phyloP scores from a whole-genome alignment of 2,113 vertebrate species.

The Nothoprocta perdicaria region DNA sequence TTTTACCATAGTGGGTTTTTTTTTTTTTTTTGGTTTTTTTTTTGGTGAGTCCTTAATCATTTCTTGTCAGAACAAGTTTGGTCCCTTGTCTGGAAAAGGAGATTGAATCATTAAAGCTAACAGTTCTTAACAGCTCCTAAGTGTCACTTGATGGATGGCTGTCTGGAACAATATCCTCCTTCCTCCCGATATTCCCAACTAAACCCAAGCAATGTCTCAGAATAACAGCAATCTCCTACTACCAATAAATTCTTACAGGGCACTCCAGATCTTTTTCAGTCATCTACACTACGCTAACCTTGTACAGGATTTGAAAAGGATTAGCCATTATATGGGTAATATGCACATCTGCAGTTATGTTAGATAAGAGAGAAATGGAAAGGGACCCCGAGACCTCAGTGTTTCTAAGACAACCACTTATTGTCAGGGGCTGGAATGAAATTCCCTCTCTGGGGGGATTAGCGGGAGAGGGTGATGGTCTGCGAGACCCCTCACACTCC shows the following conservation, averaged over 20 bases:
- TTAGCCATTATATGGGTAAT: neutral
- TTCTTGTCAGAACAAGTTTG: neutral
- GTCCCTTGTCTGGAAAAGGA: neutral
- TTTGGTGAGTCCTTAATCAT: neutral
- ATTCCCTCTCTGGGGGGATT: neutral
- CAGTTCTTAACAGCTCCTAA: neutral
- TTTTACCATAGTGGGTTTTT: neutral
- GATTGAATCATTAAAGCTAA: neutral
- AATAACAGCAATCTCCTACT: neutral
- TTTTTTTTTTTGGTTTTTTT: neutral
- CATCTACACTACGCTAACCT: neutral
- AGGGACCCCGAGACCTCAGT: neutral
- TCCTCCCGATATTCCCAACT: neutral
- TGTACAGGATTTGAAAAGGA: neutral
- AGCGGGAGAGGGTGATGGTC: neutral
- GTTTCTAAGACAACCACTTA: neutral
- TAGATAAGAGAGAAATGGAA: neutral
- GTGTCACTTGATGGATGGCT: constrained; percentile 17
- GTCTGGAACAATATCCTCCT: neutral
- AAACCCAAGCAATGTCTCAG: neutral
- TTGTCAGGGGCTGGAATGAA: neutral
- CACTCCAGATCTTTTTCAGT: neutral
- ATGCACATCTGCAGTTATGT: neutral
- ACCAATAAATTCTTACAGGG: neutral
- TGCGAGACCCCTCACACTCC: neutral